Percentiles rank a stretch among this genome's conserved stretches.
These are phyloP conservation scores for Tanypteryx hageni DNA, from an alignment of 2,888 invertebrate genomes.

Conservation along the genomic window DNA sequence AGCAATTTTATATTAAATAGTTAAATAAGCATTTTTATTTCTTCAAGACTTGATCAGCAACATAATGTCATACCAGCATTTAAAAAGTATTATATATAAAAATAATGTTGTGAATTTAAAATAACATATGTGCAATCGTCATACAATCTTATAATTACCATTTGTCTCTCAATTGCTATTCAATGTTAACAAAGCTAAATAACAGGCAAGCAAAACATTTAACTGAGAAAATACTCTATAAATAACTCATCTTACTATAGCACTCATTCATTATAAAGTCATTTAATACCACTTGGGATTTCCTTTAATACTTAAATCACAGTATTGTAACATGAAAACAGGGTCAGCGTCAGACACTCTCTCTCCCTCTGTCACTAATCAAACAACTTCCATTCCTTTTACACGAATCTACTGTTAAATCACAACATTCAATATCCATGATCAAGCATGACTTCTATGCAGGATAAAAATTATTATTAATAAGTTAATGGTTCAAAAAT, in stretches of 20 bases:
- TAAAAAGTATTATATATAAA: too few species aligned
- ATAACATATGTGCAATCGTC: too few species aligned
- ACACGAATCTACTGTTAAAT: neutral
- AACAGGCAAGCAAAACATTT: slow-evolving; percentile 37
- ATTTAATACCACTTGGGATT: neutral
- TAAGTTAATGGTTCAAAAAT: slow-evolving; percentile 22
- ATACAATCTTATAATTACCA: too few species aligned
- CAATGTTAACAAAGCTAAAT: slow-evolving; percentile 46
- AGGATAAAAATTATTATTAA: neutral
- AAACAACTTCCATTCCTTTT: neutral
- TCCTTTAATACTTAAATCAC: slow-evolving; percentile 57
- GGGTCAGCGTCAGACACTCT: neutral
- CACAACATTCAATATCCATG: slow-evolving; percentile 39
- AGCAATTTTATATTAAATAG: too few species aligned
- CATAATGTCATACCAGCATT: too few species aligned
- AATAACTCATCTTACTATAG: neutral
- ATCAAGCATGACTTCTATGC: slow-evolving; percentile 15
- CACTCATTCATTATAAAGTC: neutral
- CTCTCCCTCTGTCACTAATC: neutral
- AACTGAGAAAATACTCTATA: slow-evolving; percentile 14
- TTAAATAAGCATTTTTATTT: too few species aligned
- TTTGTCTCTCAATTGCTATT: too few species aligned
- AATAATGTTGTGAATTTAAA: too few species aligned
- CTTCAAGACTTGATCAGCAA: too few species aligned
- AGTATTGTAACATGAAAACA: slow-evolving; percentile 27